Evolutionary conservation across 2,113 vertebrate genomes (phyloP), one percentile per base, ranked within the genome.

Genomic region (Sigmodon hispidus): DNA sequence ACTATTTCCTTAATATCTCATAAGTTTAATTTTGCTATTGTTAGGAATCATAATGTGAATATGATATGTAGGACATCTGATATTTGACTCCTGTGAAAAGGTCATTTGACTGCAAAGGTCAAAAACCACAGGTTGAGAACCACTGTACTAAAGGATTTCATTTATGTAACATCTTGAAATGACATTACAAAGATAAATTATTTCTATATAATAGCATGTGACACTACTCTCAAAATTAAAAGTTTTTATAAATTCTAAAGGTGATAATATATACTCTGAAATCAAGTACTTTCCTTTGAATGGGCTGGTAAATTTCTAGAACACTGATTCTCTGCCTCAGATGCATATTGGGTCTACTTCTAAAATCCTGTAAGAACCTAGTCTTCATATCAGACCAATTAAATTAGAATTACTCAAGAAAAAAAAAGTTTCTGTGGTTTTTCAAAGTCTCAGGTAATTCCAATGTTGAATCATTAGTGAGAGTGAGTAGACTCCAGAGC

Each of bases 211-310:
- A 91, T 0, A 91, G 63, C 79, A 94, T 77, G 4, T 65, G 52
- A 94, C 61, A 70, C 76, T 88, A 76, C 72, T 36, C 67, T 87
- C 93, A 95, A 93, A 95, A 87, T 70, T 79, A 52, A 45, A 92
- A 52, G 31, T 91, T 70, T 70, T 80, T 65, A 72, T 72, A 92
- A 81, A 95, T 13, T 86, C 48, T 31, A 87, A 90, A 65, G 22
- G 45, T 87, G 93, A 94, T 88, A 24, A 93, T 75, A 87, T 9
- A 29, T 70, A 81, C 83, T 93, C 84, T 50, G n/a, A 96, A 95
- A 72, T 93, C 31, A 85, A 81, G 21, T 87, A 83, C 52, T 91
- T 75, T 7, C 26, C 77, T 50, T 43, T 73, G 5, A 15, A 11
- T 61, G 5, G 13, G 22, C 45, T 87, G 29, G 84, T 81, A 88